A percentile compares a stretch with the other conserved stretches of the same genome.
Evolutionary conservation across 1,140 invertebrate species (phyloP).

Genomic region (Steinernema khuongi): DNA sequence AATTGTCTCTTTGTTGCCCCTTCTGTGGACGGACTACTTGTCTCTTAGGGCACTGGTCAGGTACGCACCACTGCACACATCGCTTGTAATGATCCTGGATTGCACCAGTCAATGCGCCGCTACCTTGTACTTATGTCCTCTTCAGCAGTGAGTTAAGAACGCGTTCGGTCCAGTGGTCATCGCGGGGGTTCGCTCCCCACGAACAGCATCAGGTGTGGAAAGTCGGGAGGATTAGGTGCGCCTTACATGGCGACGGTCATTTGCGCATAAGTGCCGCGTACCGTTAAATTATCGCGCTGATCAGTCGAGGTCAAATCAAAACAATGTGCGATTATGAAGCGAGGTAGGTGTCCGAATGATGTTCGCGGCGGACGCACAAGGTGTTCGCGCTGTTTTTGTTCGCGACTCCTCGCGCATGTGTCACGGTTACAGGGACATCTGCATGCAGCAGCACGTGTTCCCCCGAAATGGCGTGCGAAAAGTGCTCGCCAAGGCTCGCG

Average conservation of each 20-base stretch:
- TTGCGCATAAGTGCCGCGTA: background rate
- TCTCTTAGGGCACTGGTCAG: too few species aligned
- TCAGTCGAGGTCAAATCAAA: background rate
- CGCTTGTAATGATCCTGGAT: background rate
- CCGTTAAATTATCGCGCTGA: background rate
- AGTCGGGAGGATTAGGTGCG: background rate
- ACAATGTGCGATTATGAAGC: slow-evolving; percentile 9
- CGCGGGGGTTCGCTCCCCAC: background rate
- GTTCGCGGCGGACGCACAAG: background rate
- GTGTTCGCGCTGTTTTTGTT: background rate
- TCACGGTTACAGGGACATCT: slow-evolving; percentile 3
- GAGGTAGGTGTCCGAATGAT: slow-evolving; percentile 2
- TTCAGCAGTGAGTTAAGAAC: background rate
- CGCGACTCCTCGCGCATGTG: background rate
- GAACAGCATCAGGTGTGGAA: background rate
- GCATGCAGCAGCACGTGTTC: background rate
- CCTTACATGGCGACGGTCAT: background rate
- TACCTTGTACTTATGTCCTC: background rate
- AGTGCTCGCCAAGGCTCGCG: background rate
- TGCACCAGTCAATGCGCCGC: background rate
- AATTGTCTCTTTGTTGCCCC: too few species aligned
- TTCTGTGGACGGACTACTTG: too few species aligned
- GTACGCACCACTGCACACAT: background rate
- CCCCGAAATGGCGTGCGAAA: background rate
- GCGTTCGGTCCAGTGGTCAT: background rate